These are phyloP conservation scores for Numenius phaeopus DNA, from an alignment of 2,797 vertebrate genomes.

Conservation along the genomic window DNA sequence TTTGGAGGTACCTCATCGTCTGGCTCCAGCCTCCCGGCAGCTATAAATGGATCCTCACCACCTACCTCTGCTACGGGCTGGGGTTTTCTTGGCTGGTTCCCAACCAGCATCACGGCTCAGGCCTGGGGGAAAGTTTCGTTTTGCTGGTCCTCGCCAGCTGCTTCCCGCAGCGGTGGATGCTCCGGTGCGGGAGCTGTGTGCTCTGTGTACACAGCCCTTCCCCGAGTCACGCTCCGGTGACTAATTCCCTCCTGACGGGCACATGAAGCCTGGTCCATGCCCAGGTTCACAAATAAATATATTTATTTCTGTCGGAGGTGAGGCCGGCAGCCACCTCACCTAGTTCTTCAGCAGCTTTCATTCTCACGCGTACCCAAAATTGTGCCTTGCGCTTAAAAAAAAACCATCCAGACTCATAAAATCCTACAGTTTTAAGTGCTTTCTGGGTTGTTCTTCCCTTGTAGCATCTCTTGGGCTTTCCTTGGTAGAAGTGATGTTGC, in stretches of 20 bases:
- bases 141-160: neutral
- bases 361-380: fast-evolving
- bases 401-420: neutral
- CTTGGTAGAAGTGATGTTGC: neutral
- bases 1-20: neutral
- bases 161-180: neutral
- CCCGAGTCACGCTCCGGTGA: neutral
- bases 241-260: neutral
- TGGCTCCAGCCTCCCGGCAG: neutral
- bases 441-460: neutral
- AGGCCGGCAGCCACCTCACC: neutral
- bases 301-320: neutral
- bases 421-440: fast-evolving
- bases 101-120: neutral
- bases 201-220: neutral
- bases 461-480: neutral
- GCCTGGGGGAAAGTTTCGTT: neutral
- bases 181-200: neutral
- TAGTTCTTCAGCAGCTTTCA: neutral
- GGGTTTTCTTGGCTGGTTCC: neutral
- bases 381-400: neutral
- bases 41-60: fast-evolving
- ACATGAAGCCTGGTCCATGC: neutral
- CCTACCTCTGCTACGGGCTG: neutral
- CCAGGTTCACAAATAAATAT: fast-evolving